Base-by-base conservation (phyloP, 2,797 vertebrate species). In the Sus cebifrons region DNA sequence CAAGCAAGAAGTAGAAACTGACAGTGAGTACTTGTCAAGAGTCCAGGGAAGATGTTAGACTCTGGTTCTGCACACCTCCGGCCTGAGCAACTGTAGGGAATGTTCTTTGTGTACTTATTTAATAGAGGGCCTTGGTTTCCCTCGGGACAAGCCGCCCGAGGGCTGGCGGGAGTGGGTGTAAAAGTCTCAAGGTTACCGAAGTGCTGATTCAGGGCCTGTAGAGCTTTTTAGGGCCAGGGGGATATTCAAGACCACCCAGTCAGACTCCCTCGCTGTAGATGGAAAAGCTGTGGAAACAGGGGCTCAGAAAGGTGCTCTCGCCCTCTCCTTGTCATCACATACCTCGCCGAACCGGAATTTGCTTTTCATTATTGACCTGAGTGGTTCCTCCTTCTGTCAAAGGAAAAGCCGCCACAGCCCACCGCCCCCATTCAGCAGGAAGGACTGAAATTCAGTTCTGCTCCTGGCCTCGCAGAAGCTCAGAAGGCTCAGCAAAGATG, bases 1-100 rank as follows among this genome's bases (percentile, higher is more conserved):
- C 98, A 98, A 97, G 88, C 99, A 99, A 96, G 99, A 99, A 8
- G 85, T 95, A 4, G 99, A 99, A 85, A 56, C 97, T 0, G 98
- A 99, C 3, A 98, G 99, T 99, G 97, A 98, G 98, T 97, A 88
- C n/a, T 87, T 0, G 18, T 83, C 40, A 44, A 44, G 36, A 18
- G 29, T 36, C 2, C 70, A n/a, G 74, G 49, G 49, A n/a, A 9
- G 70, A 84, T 56, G 75, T 40, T 67, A 0, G 29, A 23, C 18
- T 68, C 60, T 52, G 60, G 27, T 60, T 81, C 86, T 67, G 14
- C 62, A 56, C 40, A 0, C 6, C 6, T 21, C 62, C 62, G 0
- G 0, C 3, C 9, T 10, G 21, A 32, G n/a, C 16, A 71, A 25
- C 3, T 4, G 16, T 20, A 32, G n/a, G 20, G 65, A 25, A 4